phyloP scores from a whole-genome alignment of 2,113 vertebrate species.

The Montifringilla adamsi region DNA sequence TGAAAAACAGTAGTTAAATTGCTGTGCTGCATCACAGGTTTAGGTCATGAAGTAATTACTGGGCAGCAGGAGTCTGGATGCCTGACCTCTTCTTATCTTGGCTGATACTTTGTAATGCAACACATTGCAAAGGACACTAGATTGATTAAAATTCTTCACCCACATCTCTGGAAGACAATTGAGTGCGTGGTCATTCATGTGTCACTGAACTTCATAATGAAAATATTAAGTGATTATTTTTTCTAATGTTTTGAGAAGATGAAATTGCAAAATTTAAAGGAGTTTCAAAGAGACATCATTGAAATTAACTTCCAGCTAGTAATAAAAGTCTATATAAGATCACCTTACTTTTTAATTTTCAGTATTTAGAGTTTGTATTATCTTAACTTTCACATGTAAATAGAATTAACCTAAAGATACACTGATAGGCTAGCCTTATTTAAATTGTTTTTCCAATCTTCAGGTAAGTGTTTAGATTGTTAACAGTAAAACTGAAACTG shows the following conservation, averaged over 20 bases:
- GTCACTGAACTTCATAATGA: neutral
- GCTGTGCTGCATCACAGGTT: neutral
- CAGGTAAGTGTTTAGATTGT: neutral
- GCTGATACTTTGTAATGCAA: neutral
- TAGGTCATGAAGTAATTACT: neutral
- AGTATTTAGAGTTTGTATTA: neutral
- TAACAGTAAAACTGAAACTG: neutral
- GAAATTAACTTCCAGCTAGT: neutral
- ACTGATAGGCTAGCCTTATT: neutral
- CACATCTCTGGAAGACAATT: neutral
- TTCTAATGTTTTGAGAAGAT: neutral
- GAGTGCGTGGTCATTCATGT: neutral
- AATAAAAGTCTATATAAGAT: neutral
- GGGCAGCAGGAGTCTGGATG: neutral
- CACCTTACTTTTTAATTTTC: neutral
- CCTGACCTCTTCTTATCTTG: neutral
- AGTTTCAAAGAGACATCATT: neutral
- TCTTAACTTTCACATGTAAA: neutral
- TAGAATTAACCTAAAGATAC: neutral
- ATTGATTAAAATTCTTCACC: neutral
- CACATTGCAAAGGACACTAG: neutral
- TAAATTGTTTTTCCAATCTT: neutral
- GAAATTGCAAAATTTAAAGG: neutral
- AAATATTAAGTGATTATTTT: slow-evolving; percentile 6
- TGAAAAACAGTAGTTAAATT: neutral